Percentiles rank a stretch among this genome's conserved stretches.
Conservation (phyloP, 2,113 vertebrate species). For the Meles meles region DNA sequence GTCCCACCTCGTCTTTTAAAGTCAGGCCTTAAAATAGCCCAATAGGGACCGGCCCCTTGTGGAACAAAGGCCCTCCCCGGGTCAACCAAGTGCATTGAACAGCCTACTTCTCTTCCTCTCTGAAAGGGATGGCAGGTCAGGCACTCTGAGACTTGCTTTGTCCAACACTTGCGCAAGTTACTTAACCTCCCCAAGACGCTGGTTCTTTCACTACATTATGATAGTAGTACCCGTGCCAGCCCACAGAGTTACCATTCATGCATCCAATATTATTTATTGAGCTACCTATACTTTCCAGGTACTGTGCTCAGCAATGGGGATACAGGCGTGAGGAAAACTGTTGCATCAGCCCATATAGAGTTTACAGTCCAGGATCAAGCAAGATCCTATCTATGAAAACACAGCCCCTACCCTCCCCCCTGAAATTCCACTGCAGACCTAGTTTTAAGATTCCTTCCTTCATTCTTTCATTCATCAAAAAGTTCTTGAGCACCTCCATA, state of each 20-base stretch:
- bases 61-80: neutral
- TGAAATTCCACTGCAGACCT: neutral
- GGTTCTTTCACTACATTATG: neutral
- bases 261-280: neutral
- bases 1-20: neutral
- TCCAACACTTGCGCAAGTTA: neutral
- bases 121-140: neutral
- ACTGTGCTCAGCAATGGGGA: neutral
- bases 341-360: neutral
- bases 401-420: neutral
- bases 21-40: neutral
- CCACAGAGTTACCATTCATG: neutral
- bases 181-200: neutral
- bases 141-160: neutral
- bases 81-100: neutral
- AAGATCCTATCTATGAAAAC: neutral
- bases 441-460: neutral
- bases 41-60: neutral
- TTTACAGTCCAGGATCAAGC: neutral
- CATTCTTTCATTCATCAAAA: neutral
- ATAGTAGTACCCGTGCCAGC: neutral
- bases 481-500: neutral
- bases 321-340: neutral
- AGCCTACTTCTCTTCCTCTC: neutral
- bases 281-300: neutral